These are phyloP conservation scores for Ephestia elutella DNA, from an alignment of 1,140 invertebrate genomes.

Conservation along the genomic window DNA sequence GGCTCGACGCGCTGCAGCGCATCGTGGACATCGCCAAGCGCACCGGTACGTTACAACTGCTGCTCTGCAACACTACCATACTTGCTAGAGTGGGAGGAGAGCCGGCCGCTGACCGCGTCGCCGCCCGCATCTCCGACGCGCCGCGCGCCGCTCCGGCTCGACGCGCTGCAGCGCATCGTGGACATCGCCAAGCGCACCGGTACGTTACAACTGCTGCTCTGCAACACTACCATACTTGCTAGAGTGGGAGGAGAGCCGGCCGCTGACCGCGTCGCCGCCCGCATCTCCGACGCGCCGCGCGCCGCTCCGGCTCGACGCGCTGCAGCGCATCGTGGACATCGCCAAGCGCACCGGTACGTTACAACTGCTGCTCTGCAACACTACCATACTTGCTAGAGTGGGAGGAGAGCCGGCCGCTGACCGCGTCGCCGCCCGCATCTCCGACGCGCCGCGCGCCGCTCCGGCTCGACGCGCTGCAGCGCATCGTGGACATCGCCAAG, in stretches of 20 bases:
- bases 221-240: too few species aligned
- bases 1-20: constrained; percentile 83
- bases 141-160: constrained; percentile 73
- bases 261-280: constrained; percentile 73
- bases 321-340: constrained; percentile 86
- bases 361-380: too few species aligned
- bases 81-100: too few species aligned
- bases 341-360: constrained; percentile 81
- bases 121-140: constrained; percentile 66
- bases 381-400: too few species aligned
- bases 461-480: constrained; percentile 82
- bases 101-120: constrained; percentile 75
- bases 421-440: constrained; percentile 71
- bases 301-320: constrained; percentile 77
- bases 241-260: constrained; percentile 74
- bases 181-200: constrained; percentile 86
- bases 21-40: constrained; percentile 87
- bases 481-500: constrained; percentile 86
- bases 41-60: constrained; percentile 75
- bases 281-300: constrained; percentile 62
- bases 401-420: constrained; percentile 74
- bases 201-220: constrained; percentile 37
- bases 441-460: constrained; percentile 59
- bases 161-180: constrained; percentile 85
- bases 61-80: too few species aligned